Evolutionary conservation across 2,888 invertebrate genomes (phyloP), one percentile per base, ranked within the genome.

Genomic region (Cephus sareptanus): DNA sequence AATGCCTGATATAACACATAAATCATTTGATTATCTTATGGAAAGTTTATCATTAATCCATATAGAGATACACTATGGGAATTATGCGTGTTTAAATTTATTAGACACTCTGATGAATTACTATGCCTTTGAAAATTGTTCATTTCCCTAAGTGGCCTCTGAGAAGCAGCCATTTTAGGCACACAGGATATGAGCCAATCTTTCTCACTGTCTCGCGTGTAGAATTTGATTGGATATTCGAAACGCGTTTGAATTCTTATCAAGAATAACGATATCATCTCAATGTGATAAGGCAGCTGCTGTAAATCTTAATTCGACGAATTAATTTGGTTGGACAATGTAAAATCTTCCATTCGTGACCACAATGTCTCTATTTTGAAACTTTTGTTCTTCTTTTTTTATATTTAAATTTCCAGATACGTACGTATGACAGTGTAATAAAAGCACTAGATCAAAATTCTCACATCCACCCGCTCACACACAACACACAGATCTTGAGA

Each of bases 121-220:
- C 56, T 56, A 56, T 23, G 56, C 1, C 56, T 56, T 56, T 56
- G 56, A 75, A 77, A 78, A 76, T 35, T 33, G 78, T 73, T 78
- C 75, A 78, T 78, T 78, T 78, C 78, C 78, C 76, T 78, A 75
- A 78, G 78, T 78, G 76, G 71, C 31, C 31, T 71, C 31, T 23
- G 33, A 34, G 34, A 71, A 34, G 71, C 71, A 71, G 33, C 71
- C 31, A 31, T 34, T 34, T 34, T 71, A 71, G 31, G 34, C 71
- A 23, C 31, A 35, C 78, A 78, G 78, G 78, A 78, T 76, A 78
- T 78, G 76, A 75, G 75, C 78, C 76, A 78, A 78, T 78, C 78
- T 73, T 56, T 78, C 75, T 73, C n/a, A 56, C 69, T 11, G 73
- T 68, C 73, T 78, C 73, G 78, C 78, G 78, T 78, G 78, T 76